These are phyloP conservation scores for Oryzias sinensis DNA, from an alignment of 2,797 vertebrate genomes.

Conservation along the genomic window DNA sequence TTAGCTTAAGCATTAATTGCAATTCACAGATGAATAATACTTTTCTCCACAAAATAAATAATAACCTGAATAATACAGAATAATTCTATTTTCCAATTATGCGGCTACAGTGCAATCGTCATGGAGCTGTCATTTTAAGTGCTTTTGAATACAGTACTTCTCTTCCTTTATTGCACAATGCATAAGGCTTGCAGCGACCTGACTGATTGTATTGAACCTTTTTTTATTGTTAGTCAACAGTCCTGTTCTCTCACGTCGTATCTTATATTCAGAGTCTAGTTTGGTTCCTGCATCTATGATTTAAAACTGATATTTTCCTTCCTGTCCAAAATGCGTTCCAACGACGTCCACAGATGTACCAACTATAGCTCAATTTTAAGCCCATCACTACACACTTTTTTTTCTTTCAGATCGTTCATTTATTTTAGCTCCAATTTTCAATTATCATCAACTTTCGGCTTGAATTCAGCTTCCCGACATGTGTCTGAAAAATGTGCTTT, in stretches of 20 bases:
- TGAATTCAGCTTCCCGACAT: constrained; percentile 3
- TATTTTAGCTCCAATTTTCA: no score
- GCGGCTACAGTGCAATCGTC: constrained; percentile 16
- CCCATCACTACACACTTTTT: no score
- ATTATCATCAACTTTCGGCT: not conserved
- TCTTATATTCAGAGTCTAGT: constrained; percentile 1
- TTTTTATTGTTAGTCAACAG: not conserved
- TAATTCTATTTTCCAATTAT: constrained; percentile 5
- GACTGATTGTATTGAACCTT: constrained; percentile 35
- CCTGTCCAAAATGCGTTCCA: no score
- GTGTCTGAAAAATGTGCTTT: constrained; percentile 9
- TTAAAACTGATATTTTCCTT: not conserved
- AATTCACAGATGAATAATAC: constrained; percentile 24
- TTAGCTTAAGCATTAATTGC: constrained; percentile 16
- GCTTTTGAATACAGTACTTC: constrained; percentile 34
- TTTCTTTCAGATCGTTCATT: no score
- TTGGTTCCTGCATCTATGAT: not conserved
- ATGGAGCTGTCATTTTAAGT: constrained; percentile 30
- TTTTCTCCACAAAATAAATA: not conserved
- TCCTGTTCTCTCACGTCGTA: constrained; percentile 5
- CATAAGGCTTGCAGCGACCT: constrained; percentile 44
- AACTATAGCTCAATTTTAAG: no score
- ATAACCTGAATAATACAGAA: constrained; percentile 11
- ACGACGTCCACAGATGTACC: no score
- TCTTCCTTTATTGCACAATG: constrained; percentile 67